Percentiles rank a stretch among this genome's conserved stretches.
Evolutionary conservation across 1,140 invertebrate species (phyloP).

Genomic region (Diachasma alloeum): DNA sequence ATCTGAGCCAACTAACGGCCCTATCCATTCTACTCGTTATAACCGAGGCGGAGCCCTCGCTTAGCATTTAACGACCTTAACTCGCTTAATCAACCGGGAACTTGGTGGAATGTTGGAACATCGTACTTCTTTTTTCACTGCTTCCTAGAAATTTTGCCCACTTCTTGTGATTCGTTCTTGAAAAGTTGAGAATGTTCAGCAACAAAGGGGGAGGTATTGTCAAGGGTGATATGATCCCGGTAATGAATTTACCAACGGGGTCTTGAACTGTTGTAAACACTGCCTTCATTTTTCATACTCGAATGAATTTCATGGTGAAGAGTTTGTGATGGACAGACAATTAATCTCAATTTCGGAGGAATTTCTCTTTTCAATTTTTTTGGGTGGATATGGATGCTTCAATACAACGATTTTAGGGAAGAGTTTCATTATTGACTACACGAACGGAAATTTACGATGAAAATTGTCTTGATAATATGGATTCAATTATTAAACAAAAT

Average conservation of each 20-base stretch:
- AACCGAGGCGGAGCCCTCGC: neutral
- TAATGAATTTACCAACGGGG: neutral
- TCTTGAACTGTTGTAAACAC: neutral
- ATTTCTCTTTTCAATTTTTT: neutral
- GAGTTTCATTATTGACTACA: too few relatives aligned
- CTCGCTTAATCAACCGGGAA: constrained; percentile 48
- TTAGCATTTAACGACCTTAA: constrained; percentile 36
- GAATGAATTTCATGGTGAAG: neutral
- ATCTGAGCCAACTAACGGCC: constrained; percentile 30
- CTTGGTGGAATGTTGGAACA: constrained; percentile 42
- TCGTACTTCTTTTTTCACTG: constrained; percentile 23
- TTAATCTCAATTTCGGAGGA: neutral
- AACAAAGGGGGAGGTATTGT: neutral
- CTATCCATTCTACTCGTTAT: constrained; percentile 35
- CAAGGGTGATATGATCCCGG: neutral
- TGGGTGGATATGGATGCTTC: too few relatives aligned
- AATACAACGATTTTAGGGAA: too few relatives aligned
- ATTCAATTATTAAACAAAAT: too few relatives aligned
- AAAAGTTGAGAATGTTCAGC: neutral
- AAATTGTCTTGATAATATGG: too few relatives aligned
- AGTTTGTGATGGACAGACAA: neutral
- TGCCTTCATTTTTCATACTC: neutral
- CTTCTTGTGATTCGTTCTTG: neutral
- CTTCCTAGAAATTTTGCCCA: neutral
- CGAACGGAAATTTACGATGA: too few relatives aligned